Conservation (phyloP, 2,797 vertebrate species). For the Rhynchonycteris naso region DNA sequence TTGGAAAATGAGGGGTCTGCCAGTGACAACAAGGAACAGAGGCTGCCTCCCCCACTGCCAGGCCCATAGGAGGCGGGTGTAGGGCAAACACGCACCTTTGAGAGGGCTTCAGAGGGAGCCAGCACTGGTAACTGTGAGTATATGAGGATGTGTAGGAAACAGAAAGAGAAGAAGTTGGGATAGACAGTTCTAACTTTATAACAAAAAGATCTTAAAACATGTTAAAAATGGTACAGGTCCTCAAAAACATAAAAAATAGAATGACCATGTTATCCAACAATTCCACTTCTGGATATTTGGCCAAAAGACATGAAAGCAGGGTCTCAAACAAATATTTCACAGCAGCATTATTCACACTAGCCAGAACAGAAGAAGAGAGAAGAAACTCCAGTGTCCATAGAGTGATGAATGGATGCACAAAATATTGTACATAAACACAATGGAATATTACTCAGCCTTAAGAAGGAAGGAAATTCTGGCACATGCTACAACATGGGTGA, state of each 20-base stretch:
- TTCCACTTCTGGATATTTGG: conserved; percentile 2
- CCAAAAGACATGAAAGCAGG: neutral
- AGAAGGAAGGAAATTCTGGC: neutral
- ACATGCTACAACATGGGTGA: neutral
- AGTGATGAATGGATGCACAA: neutral
- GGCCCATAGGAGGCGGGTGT: neutral
- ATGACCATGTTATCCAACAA: neutral
- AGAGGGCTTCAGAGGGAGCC: neutral
- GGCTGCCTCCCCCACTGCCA: neutral
- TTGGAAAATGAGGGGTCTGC: neutral
- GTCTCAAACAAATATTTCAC: neutral
- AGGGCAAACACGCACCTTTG: neutral
- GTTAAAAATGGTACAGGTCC: neutral
- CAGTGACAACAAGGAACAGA: neutral
- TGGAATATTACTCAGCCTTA: conserved; percentile 6
- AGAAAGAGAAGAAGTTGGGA: neutral
- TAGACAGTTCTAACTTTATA: conserved; percentile 13
- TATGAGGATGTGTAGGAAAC: neutral
- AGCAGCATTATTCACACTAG: neutral
- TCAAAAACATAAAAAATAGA: neutral
- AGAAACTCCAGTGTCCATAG: neutral
- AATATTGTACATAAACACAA: neutral
- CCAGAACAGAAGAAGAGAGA: neutral
- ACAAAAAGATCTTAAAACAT: neutral
- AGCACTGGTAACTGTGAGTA: neutral